phyloP scores from a whole-genome alignment of 2,797 vertebrate species.

The Sandelia bainsii region DNA sequence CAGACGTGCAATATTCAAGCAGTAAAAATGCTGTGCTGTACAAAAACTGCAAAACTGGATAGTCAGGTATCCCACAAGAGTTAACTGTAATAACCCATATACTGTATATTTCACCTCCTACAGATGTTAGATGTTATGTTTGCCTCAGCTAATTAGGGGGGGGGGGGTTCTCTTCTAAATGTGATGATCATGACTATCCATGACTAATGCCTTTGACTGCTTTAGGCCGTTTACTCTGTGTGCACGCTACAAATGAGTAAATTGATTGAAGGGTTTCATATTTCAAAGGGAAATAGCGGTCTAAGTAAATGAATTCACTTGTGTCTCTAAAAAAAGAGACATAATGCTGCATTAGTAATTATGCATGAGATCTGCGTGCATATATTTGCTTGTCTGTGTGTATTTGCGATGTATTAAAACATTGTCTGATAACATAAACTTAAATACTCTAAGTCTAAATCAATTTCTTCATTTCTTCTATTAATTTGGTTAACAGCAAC shows the following conservation, averaged over 20 bases:
- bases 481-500: too few relatives aligned
- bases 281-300: slow-evolving; percentile 50
- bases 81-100: slow-evolving; percentile 1
- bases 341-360: slow-evolving; percentile 32
- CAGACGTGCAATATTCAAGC: not conserved
- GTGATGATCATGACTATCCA: slow-evolving; percentile 56
- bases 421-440: not conserved
- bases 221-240: slow-evolving; percentile 59
- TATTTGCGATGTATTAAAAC: not conserved
- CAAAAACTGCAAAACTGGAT: slow-evolving; percentile 7
- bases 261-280: slow-evolving; percentile 44
- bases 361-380: not conserved
- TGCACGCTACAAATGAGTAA: slow-evolving; percentile 51
- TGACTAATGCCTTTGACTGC: slow-evolving; percentile 52
- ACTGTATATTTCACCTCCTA: not conserved
- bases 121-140: not conserved
- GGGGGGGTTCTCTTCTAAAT: slow-evolving; percentile 47
- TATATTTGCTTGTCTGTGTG: slow-evolving; percentile 12
- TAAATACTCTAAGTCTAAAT: too few relatives aligned
- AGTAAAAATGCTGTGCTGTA: not conserved
- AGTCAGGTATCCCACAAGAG: slow-evolving; percentile 4
- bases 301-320: slow-evolving; percentile 38
- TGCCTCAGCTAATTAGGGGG: too few relatives aligned
- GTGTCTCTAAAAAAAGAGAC: slow-evolving; percentile 17
- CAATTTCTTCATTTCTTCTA: too few relatives aligned